Evolutionary conservation across 2,888 invertebrate species (phyloP), one percentile per base, ranked within the genome.

Genomic region (Sarcophaga subvicina): DNA sequence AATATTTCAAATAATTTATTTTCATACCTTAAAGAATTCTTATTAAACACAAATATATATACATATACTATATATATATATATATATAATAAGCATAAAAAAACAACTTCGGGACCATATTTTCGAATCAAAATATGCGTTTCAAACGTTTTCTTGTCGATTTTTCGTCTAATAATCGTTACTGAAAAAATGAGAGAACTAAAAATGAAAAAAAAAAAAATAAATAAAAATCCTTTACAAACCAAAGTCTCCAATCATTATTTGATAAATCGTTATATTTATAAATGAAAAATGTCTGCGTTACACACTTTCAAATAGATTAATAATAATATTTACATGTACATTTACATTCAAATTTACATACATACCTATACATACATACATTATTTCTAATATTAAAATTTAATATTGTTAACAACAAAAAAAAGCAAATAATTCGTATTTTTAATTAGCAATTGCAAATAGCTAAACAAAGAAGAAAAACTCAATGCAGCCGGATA

Each of bases 41-140:
- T 37, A 37, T 4, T 17, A 54, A 54, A 54, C 4, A 54, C 54
- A 54, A 17, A 14, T 54, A 54, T 54, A 14, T 49, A 54, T 54
- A 54, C 54, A 54, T 54, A 54, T 14, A 49, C 4, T 49, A 49
- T 14, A 14, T 14, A 17, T 14, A 10, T 14, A 54, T 54, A 49
- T 14, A 54, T 54, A 54, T 14, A 54, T 0, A 54, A 54, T 54
- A 54, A 14, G 54, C 49, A 77, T 60, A 71, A 79, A 85, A 60
- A 25, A 80, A 88, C 85, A 92, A 92, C 91, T 91, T 92, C 91
- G 92, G 92, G 92, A 93, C 92, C 92, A 93, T 93, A 92, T 93
- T 92, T 92, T 91, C 91, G 90, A 91, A 90, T 91, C 90, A 91
- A 92, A 92, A 92, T 92, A 92, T 92, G 92, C 91, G 92, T 92